Percentiles rank a stretch among this genome's conserved stretches.
phyloP scores from a whole-genome alignment of 2,113 vertebrate genomes.

The Ochotona curzoniae region DNA sequence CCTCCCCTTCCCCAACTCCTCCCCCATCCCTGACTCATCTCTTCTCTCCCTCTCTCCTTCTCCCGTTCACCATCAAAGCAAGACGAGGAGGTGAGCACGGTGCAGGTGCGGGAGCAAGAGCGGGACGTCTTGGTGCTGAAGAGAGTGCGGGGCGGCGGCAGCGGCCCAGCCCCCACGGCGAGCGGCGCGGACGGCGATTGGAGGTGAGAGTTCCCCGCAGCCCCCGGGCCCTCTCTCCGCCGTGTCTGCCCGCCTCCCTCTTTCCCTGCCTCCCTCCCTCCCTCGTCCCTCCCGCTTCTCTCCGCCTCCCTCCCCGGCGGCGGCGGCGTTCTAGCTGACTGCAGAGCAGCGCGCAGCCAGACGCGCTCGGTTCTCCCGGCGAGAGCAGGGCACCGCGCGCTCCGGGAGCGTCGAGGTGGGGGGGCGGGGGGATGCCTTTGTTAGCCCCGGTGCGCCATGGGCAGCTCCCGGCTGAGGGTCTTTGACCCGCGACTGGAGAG shows the following conservation, averaged over 20 bases:
- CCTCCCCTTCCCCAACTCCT: neutral
- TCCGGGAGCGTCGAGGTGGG: conserved; percentile 70
- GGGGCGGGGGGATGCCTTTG: conserved; percentile 84
- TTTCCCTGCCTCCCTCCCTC: conserved; percentile 10
- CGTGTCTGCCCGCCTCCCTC: conserved; percentile 29
- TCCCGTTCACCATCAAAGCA: conserved; percentile 81
- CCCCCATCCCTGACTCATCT: neutral
- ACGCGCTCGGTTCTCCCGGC: conserved; percentile 85
- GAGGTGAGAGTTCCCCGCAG: conserved; percentile 86
- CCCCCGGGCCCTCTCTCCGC: conserved; percentile 6
- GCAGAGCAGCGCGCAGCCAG: conserved; percentile 86
- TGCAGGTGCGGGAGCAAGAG: conserved; percentile 91
- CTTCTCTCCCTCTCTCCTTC: conserved; percentile 52
- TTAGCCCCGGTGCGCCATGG: conserved; percentile 87
- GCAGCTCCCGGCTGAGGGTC: conserved; percentile 89
- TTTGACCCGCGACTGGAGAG: conserved; percentile 86
- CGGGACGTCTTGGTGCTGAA: conserved; percentile 92
- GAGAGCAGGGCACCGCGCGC: conserved; percentile 79
- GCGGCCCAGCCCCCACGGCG: conserved; percentile 89
- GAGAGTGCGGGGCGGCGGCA: conserved; percentile 91
- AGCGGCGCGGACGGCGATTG: conserved; percentile 82
- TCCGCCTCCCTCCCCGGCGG: conserved; percentile 70
- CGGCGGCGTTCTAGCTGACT: conserved; percentile 84
- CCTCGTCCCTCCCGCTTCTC: conserved; percentile 74
- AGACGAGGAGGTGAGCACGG: conserved; percentile 90